Conservation (phyloP, 1,140 invertebrate genomes). For the Drosophila rufa region DNA sequence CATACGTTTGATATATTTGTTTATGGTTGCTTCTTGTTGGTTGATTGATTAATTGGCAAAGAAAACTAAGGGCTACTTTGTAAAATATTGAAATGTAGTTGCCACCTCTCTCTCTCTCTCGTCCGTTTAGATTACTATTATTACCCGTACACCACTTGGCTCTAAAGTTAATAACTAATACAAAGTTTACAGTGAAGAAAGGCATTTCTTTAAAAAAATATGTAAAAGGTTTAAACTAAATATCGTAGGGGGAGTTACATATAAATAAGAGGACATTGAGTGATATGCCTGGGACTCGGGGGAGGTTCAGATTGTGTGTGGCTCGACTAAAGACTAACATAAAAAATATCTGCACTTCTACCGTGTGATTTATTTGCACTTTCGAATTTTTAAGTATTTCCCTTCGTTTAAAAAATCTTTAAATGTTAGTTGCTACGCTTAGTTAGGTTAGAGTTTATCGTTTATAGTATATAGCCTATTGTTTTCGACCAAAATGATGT, state of each 20-base stretch:
- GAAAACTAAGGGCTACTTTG: slow-evolving; percentile 57
- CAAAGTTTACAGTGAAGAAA: slow-evolving; percentile 31
- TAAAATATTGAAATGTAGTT: slow-evolving; percentile 61
- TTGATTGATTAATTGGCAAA: slow-evolving; percentile 48
- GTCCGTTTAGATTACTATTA: slow-evolving; percentile 20
- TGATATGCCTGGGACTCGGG: slow-evolving; percentile 69
- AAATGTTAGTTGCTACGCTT: slow-evolving; percentile 42
- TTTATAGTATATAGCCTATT: slow-evolving; percentile 55
- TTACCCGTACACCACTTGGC: slow-evolving; percentile 74
- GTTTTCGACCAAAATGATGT: slow-evolving; percentile 60
- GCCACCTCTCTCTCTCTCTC: slow-evolving; percentile 15
- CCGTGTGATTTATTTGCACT: slow-evolving; percentile 54
- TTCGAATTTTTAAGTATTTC: slow-evolving; percentile 56
- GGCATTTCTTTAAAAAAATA: slow-evolving; percentile 51
- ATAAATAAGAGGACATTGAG: slow-evolving; percentile 77
- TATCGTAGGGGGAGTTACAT: slow-evolving; percentile 67
- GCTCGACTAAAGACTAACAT: slow-evolving; percentile 52
- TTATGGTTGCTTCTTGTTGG: slow-evolving; percentile 47
- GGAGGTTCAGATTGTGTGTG: slow-evolving; percentile 33
- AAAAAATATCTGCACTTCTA: slow-evolving; percentile 60
- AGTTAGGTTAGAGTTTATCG: slow-evolving; percentile 6
- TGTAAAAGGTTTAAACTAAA: slow-evolving; percentile 58
- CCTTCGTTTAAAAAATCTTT: slow-evolving; percentile 31
- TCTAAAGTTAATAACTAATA: slow-evolving; percentile 48
- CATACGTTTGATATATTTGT: slow-evolving; percentile 34